A percentile compares a stretch with the other conserved stretches of the same genome.
Conservation (phyloP, 1,140 invertebrate genomes). For the Bombus pyrosoma region DNA sequence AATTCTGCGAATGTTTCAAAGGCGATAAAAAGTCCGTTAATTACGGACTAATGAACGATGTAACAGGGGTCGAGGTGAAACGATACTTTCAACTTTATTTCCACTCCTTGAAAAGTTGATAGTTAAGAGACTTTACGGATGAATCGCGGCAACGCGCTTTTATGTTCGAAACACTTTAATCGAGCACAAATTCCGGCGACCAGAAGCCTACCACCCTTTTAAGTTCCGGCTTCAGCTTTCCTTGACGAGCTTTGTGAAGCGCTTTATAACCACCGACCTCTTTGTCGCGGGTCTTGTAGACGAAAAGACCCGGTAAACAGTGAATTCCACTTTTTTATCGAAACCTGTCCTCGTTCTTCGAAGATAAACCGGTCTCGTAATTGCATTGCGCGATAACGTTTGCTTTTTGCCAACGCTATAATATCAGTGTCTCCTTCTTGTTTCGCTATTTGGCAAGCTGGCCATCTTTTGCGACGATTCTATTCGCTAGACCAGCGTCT, state of each 20-base stretch:
- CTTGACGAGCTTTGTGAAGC: not conserved
- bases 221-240: not conserved
- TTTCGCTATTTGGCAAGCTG: slow-evolving; percentile 7
- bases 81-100: slow-evolving; percentile 12
- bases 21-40: slow-evolving; percentile 24
- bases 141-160: slow-evolving; percentile 6
- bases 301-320: not conserved
- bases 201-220: not conserved
- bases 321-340: not conserved
- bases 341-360: not conserved
- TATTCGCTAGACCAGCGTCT: not conserved
- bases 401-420: not conserved
- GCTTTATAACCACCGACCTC: not conserved
- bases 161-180: slow-evolving; percentile 32
- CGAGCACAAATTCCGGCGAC: slow-evolving; percentile 5
- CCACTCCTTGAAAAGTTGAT: slow-evolving; percentile 20
- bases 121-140: slow-evolving; percentile 18
- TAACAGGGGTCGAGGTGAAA: not conserved
- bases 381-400: not conserved
- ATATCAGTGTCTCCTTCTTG: not conserved
- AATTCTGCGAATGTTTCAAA: slow-evolving; percentile 23
- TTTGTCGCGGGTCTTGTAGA: not conserved
- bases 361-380: not conserved
- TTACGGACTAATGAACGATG: slow-evolving; percentile 25
- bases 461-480: not conserved